Percentiles rank a stretch among this genome's conserved stretches.
These are phyloP conservation scores for Pseudoatta argentina DNA, from an alignment of 1,140 invertebrate species.

Conservation along the genomic window DNA sequence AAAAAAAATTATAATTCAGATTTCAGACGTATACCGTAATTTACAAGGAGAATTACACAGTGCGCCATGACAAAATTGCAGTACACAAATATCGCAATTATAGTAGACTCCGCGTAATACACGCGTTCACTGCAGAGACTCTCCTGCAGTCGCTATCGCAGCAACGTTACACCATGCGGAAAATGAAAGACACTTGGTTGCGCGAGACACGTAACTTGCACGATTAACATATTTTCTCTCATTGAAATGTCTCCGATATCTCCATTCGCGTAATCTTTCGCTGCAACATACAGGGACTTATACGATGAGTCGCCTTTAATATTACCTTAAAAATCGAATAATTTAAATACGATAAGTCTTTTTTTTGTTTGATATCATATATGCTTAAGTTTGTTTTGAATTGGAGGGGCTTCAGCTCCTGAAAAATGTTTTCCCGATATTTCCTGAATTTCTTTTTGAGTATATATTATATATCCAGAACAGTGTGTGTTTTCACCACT, in stretches of 20 bases:
- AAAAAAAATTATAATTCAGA: slow-evolving; percentile 56
- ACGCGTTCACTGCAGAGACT: background rate
- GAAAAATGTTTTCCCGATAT: too few relatives aligned
- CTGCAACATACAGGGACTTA: too few relatives aligned
- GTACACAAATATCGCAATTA: slow-evolving; percentile 52
- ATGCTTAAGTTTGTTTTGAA: too few relatives aligned
- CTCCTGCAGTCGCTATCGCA: background rate
- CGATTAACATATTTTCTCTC: background rate
- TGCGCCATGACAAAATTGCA: slow-evolving; percentile 25
- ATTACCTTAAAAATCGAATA: too few relatives aligned
- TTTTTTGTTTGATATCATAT: too few relatives aligned
- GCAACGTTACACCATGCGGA: slow-evolving; percentile 15
- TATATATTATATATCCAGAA: too few relatives aligned
- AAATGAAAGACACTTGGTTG: slow-evolving; percentile 21
- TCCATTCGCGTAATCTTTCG: background rate
- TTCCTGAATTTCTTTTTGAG: too few relatives aligned
- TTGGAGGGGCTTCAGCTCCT: too few relatives aligned
- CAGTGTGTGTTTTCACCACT: too few relatives aligned
- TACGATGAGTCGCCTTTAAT: too few relatives aligned
- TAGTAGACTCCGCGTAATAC: slow-evolving; percentile 1
- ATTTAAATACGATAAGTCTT: too few relatives aligned
- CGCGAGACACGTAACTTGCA: slow-evolving; percentile 14
- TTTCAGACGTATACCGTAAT: slow-evolving; percentile 37
- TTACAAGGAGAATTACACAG: slow-evolving; percentile 29
- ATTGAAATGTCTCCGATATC: slow-evolving; percentile 22